Conservation (phyloP, 2,797 vertebrate species). For the Pangasius mekongensis region DNA sequence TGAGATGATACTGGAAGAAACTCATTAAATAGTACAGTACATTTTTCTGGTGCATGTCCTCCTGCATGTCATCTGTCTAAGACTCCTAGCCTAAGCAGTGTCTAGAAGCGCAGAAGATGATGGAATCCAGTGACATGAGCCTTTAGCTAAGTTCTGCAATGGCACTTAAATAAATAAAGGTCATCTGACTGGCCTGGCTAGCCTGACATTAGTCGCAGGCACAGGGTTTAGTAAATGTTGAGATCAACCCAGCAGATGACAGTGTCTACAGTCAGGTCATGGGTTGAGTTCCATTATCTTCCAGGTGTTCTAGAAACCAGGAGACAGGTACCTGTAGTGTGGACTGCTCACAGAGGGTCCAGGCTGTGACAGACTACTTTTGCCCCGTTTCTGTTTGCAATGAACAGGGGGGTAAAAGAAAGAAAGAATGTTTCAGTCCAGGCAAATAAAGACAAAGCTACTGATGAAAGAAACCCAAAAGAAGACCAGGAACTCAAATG, state of each 20-base stretch:
- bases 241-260: constrained; percentile 44
- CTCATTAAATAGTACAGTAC: constrained; percentile 59
- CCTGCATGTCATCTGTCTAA: constrained; percentile 57
- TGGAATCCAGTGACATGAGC: constrained; percentile 85
- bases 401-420: constrained; percentile 99
- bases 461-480: constrained; percentile 81
- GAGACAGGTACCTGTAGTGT: constrained; percentile 98
- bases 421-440: constrained; percentile 99
- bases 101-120: constrained; percentile 96
- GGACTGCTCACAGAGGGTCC: constrained; percentile 96
- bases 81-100: constrained; percentile 81
- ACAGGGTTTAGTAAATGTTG: constrained; percentile 18
- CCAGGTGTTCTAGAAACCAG: constrained; percentile 93
- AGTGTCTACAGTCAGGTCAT: constrained; percentile 65
- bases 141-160: constrained; percentile 42
- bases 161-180: background rate
- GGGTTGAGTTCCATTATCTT: constrained; percentile 93
- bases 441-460: constrained; percentile 98
- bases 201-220: background rate
- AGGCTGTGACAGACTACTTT: constrained; percentile 97
- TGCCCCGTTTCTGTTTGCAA: constrained; percentile 98
- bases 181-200: constrained; percentile 24
- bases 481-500: constrained; percentile 85
- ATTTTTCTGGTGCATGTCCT: constrained; percentile 61
- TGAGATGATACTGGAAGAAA: constrained; percentile 60